Conservation (phyloP, 2,888 invertebrate species). For the Chloromyia formosa region DNA sequence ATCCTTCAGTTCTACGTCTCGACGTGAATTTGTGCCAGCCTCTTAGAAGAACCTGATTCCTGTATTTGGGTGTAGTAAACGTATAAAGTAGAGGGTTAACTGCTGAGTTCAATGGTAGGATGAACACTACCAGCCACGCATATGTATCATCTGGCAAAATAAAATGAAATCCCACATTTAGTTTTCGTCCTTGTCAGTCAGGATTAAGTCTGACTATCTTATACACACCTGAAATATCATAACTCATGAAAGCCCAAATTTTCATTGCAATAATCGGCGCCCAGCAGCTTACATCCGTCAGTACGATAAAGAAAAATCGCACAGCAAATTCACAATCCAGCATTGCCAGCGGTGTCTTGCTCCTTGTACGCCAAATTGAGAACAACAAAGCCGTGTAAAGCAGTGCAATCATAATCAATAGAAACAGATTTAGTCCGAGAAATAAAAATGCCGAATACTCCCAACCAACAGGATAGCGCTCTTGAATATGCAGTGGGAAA, state of each 20-base stretch:
- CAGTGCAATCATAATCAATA: conserved; percentile 68
- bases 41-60: conserved; percentile 65
- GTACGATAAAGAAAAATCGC: conserved; percentile 73
- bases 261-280: conserved; percentile 74
- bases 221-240: conserved; percentile 67
- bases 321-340: conserved; percentile 73
- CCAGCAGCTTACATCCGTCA: conserved; percentile 77
- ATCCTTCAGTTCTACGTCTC: conserved; percentile 59
- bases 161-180: conserved; percentile 32
- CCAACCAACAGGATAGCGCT: conserved; percentile 74
- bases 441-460: conserved; percentile 77
- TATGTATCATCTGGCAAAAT: conserved; percentile 68
- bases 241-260: conserved; percentile 68
- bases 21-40: conserved; percentile 64
- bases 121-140: conserved; percentile 74
- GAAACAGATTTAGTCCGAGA: conserved; percentile 70
- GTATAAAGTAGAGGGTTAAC: conserved; percentile 75
- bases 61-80: conserved; percentile 73
- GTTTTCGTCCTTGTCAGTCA: background rate
- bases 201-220: conserved; percentile 42
- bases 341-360: conserved; percentile 68
- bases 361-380: conserved; percentile 71
- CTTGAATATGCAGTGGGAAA: conserved; percentile 75
- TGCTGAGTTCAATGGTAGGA: conserved; percentile 73
- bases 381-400: conserved; percentile 71